These are phyloP conservation scores for Uropsilus gracilis DNA, from an alignment of 2,113 vertebrate genomes.

Conservation along the genomic window DNA sequence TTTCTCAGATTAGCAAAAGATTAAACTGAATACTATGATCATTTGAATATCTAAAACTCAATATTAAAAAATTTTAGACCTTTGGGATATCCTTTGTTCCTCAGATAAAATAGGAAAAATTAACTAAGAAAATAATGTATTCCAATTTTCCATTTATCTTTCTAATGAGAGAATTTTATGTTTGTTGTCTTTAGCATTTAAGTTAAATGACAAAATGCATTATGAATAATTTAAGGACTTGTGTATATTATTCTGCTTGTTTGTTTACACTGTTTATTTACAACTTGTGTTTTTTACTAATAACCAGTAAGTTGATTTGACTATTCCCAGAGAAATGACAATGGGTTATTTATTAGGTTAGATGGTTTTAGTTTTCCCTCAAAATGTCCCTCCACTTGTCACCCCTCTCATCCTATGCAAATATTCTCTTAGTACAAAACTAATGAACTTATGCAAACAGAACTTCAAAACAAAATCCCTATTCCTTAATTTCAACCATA, in stretches of 20 bases:
- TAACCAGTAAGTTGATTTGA: background rate
- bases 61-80: background rate
- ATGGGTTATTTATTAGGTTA: background rate
- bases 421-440: background rate
- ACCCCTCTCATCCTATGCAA: background rate
- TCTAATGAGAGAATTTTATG: background rate
- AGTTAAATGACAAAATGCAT: background rate
- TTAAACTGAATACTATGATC: background rate
- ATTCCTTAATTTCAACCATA: background rate
- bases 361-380: background rate
- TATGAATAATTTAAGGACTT: background rate
- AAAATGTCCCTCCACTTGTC: background rate
- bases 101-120: background rate
- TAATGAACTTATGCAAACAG: background rate
- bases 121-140: background rate
- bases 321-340: background rate
- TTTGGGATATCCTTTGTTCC: background rate
- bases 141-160: background rate
- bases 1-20: background rate
- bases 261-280: background rate
- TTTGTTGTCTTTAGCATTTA: background rate
- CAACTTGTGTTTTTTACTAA: background rate
- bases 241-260: background rate
- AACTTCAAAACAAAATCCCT: slow-evolving; percentile 10
- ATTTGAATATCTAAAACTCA: slow-evolving; percentile 12